Evolutionary conservation across 2,888 invertebrate genomes (phyloP), one percentile per base, ranked within the genome.

Genomic region (Criorhina ranunculi): DNA sequence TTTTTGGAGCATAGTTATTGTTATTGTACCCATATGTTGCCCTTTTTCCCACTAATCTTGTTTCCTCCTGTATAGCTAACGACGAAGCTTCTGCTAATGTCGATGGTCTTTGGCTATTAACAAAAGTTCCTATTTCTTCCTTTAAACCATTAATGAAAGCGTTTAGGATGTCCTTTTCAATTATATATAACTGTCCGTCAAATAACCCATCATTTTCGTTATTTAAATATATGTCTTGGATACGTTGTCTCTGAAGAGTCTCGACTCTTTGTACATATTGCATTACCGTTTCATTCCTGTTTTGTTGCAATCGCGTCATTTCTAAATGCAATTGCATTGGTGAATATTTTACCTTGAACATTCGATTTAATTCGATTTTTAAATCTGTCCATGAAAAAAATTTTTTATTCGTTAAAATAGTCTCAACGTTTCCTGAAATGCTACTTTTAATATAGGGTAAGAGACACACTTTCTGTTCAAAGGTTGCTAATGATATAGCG

Each of bases 231-330:
- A 33, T 33, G 8, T 33, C 6, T 33, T 33, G 33, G 8, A 33
- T 33, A 33, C 33, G 33, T 33, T 7, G 33, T 33, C 33, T 33
- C 8, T 33, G 33, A 33, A 33, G 33, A 33, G 33, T 33, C 1
- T 33, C 33, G 33, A 33, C 19, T 31, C 37, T 70, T 40, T 59
- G 44, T 0, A 55, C 44, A 33, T 44, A 69, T 42, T 73, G 53
- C 0, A 46, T 60, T 7, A 64, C 55, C 24, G 62, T 73, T 64
- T 73, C 62, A 11, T 40, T 44, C 9, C 17, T 29, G 17, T 24
- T n/a, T 55, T 75, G 64, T 19, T 55, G 64, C 9, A 57, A 24
- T 4, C 55, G 55, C 7, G 66, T 75, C 75, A 75, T 75, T 46
- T 66, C 57, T 33, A 75, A 40, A 40, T 51, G 49, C 31, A 59